Evolutionary conservation across 2,113 vertebrate species (phyloP), one percentile per base, ranked within the genome.

Genomic region (Anolis sagrei): DNA sequence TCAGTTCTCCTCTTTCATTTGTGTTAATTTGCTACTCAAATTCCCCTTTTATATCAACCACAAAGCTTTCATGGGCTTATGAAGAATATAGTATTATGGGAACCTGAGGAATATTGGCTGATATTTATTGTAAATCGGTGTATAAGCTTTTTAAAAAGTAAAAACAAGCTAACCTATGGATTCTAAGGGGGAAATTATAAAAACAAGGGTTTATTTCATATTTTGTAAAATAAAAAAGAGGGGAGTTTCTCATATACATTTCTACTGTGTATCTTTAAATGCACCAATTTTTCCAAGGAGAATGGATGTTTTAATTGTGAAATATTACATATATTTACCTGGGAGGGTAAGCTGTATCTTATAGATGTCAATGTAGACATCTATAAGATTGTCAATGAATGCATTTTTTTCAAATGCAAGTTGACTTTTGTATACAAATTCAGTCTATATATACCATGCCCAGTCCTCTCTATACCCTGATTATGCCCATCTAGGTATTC

Each of bases 231-330:
- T 34, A 27, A 25, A 27, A 69, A 79, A 61, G 58, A 78, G 7
- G 29, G n/a, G 48, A 18, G 2, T 49, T 88, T 27, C 32, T 70
- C 51, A 73, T 85, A 32, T 66, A 23, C 5, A 49, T 29, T 86
- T 19, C 81, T 87, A 83, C 7, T 88, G 21, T 44, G 85, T 87
- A 58, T 81, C 62, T 61, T 79, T 72, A 29, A 81, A 81, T 48
- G 49, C 72, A 84, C 89, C 88, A 82, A 69, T 0, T 81, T 27
- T 70, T 2, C 14, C 16, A 19, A 19, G 79, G 7, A 34, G 58
- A 51, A 32, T 49, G 19, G 27, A 34, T 64, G 19, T 82, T 73
- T 73, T 18, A 48, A 58, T 21, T 11, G 27, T 83, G 73, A 4
- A 49, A 79, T 64, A 25, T 34, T 29, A 27, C 21, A 18, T 25